A percentile compares a stretch with the other conserved stretches of the same genome.
Conservation (phyloP, 2,888 invertebrate species). For the Tachina lurida region DNA sequence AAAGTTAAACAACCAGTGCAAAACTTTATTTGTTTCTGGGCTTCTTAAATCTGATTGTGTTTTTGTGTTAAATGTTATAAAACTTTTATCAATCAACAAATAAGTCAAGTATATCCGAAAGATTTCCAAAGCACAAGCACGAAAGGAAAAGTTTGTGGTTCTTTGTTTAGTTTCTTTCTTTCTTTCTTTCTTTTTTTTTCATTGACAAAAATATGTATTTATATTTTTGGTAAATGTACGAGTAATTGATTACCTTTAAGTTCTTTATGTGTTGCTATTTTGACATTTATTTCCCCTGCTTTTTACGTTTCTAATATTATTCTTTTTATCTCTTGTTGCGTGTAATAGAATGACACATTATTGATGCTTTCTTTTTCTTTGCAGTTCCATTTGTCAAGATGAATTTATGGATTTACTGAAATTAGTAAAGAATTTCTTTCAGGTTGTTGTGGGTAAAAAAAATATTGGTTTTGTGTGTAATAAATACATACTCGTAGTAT, state of each 20-base stretch:
- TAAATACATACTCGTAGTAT: no score
- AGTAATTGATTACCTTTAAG: constrained; percentile 60
- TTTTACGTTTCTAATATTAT: background rate
- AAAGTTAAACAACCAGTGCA: constrained; percentile 41
- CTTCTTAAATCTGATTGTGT: background rate
- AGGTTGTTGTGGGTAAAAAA: no score
- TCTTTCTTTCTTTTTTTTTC: background rate
- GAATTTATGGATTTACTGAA: no score
- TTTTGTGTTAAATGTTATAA: constrained; percentile 21
- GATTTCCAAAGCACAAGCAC: constrained; percentile 27
- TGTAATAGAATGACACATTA: constrained; percentile 17
- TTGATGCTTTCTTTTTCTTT: background rate
- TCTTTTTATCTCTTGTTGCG: constrained; percentile 27
- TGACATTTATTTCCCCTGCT: constrained; percentile 33
- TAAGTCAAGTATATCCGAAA: background rate
- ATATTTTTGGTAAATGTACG: background rate
- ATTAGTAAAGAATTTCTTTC: no score
- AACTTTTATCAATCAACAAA: constrained; percentile 41
- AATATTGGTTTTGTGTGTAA: no score
- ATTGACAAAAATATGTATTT: background rate
- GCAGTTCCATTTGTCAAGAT: no score
- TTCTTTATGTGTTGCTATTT: constrained; percentile 36
- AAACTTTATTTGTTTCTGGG: constrained; percentile 44
- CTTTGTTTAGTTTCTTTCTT: background rate
- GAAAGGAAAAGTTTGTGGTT: constrained; percentile 29